Evolutionary conservation across 2,797 vertebrate genomes (phyloP), one percentile per base, ranked within the genome.

Genomic region (Ctenopoma multispine): DNA sequence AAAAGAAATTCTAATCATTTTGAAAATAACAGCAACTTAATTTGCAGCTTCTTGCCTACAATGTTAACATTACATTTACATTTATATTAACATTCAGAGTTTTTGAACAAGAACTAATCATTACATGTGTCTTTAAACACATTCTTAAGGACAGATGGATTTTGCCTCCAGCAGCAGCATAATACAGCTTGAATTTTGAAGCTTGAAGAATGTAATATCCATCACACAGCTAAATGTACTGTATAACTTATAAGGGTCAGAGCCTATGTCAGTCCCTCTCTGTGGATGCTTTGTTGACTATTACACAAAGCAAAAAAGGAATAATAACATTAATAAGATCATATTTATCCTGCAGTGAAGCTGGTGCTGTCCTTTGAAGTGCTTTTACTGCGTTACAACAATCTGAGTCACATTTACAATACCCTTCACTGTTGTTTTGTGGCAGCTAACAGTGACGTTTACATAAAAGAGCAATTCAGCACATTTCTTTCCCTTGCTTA

Each of bases 401-500:
- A 82, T 74, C 59, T 24, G 41, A 64, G 63, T 75, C 80, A 66
- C 78, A 67, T 79, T 79, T 60, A 67, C 64, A 59, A 55, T 18
- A 77, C 23, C 50, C 60, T 74, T 74, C 69, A 20, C 66, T 43
- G 41, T 65, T 55, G 65, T 66, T 77, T 41, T 55, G 20, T 46
- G 56, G 41, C 50, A 18, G 21, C 74, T 63, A 31, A 47, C 9
- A 56, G 44, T 63, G 72, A 85, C 41, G 31, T 65, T 63, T 72
- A 70, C 61, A 84, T 83, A 72, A 84, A 85, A 63, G 54, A 69
- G 55, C 53, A 58, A 67, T 51, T 38, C 59, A 56, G 46, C 68
- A 56, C 72, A 67, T 81, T 89, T 80, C 55, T 71, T 77, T 69
- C 58, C 56, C 34, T n/a, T 40, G 20, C 51, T 69, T 77, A 80